Percentiles rank a stretch among this genome's conserved stretches.
Conservation (phyloP, 2,797 vertebrate species). For the Arctocebus calabarensis region DNA sequence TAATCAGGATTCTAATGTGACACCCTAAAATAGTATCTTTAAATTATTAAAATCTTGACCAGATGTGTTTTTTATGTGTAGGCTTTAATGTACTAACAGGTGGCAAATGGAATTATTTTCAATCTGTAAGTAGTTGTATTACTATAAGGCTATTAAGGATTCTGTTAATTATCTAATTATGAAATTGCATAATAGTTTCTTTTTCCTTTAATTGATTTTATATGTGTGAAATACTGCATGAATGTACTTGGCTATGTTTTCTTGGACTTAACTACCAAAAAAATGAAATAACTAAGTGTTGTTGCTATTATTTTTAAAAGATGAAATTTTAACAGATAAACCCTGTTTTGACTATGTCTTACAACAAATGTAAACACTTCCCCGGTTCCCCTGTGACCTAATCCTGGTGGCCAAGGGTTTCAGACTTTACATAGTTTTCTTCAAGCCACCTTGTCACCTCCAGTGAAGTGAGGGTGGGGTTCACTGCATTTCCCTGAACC, state of each 20-base stretch:
- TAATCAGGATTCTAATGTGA: neutral
- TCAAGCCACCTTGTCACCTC: neutral
- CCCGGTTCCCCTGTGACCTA: neutral
- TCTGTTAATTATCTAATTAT: conserved; percentile 77
- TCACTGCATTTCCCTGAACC: neutral
- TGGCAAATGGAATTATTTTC: conserved; percentile 33
- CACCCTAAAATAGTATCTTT: neutral
- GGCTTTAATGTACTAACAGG: conserved; percentile 55
- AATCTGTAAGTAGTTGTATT: conserved; percentile 67
- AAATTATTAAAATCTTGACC: neutral
- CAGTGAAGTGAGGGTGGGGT: no score
- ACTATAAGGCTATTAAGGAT: conserved; percentile 64
- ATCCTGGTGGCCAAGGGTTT: neutral
- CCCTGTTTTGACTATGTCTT: neutral
- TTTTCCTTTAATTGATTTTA: conserved; percentile 71
- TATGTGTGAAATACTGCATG: conserved; percentile 26
- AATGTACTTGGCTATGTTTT: conserved; percentile 48
- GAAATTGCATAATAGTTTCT: conserved; percentile 62
- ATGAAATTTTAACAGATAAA: neutral
- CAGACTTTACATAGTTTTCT: neutral
- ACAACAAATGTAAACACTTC: neutral
- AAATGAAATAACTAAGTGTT: conserved; percentile 35
- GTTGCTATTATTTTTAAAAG: neutral
- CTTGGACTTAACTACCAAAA: conserved; percentile 53
- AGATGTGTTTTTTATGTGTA: neutral